Evolutionary conservation across 2,113 vertebrate species (phyloP).

Genomic region (Limnothrissa miodon): DNA sequence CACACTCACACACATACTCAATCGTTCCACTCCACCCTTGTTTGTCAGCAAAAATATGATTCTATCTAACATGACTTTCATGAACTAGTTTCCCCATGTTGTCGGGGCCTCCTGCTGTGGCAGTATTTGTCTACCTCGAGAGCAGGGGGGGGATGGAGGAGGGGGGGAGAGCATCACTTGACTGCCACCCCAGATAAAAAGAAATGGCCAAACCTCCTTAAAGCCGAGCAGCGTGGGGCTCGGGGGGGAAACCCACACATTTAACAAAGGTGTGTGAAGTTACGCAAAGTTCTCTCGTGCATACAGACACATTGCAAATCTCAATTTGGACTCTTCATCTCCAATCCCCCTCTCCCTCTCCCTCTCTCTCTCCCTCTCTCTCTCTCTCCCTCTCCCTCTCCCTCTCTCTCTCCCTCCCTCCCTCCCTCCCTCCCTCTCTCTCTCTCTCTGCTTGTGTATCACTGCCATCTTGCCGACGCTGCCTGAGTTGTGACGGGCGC

Average conservation of each 20-base stretch:
- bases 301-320: not conserved
- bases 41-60: not conserved
- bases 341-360: too few relatives aligned
- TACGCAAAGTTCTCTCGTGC: not conserved
- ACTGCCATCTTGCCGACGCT: not conserved
- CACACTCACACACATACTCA: too few relatives aligned
- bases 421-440: not conserved
- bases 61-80: not conserved
- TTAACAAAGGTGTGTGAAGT: not conserved
- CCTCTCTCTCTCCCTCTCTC: not conserved
- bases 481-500: constrained; percentile 26
- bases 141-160: not conserved
- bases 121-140: not conserved
- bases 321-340: too few relatives aligned
- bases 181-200: not conserved
- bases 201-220: not conserved
- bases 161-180: not conserved
- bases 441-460: not conserved
- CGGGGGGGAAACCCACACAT: not conserved
- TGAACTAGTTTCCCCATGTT: not conserved
- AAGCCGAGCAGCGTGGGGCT: not conserved
- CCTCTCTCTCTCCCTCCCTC: not conserved
- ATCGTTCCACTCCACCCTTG: too few relatives aligned
- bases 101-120: not conserved
- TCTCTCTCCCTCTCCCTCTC: not conserved